Percentiles rank a stretch among this genome's conserved stretches.
These are phyloP conservation scores for Bryconaethiops microstoma DNA, from an alignment of 2,797 vertebrate genomes.

Conservation along the genomic window DNA sequence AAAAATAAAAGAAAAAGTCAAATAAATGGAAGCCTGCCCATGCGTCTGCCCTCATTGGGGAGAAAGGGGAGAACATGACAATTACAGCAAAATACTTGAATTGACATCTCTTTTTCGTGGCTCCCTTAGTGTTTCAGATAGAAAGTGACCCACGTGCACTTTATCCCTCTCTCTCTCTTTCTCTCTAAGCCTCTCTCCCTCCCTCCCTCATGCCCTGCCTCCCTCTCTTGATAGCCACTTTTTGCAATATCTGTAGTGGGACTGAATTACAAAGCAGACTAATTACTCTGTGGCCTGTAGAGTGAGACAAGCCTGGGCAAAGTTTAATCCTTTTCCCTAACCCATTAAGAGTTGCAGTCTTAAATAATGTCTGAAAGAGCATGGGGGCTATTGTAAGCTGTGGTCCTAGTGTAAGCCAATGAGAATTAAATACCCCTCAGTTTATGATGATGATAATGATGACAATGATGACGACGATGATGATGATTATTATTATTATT, in stretches of 20 bases:
- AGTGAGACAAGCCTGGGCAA: neutral
- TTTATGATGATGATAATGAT: too few species aligned
- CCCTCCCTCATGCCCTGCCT: too few species aligned
- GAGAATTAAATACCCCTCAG: neutral
- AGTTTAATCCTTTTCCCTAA: conserved; percentile 8
- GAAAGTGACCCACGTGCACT: neutral
- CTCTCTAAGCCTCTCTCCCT: neutral
- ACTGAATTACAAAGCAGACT: conserved; percentile 10
- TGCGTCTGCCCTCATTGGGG: too few species aligned
- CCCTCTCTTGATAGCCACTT: neutral
- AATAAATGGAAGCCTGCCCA: too few species aligned
- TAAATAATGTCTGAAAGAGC: neutral
- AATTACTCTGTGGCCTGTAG: conserved; percentile 18
- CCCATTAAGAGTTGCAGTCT: neutral
- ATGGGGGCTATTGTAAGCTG: neutral
- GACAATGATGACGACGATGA: too few species aligned
- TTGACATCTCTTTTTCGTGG: neutral
- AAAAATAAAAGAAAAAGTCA: too few species aligned
- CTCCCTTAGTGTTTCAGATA: neutral
- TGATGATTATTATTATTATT: too few species aligned
- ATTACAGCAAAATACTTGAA: neutral
- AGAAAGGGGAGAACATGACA: too few species aligned
- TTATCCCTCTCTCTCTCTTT: neutral
- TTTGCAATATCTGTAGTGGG: conserved; percentile 7
- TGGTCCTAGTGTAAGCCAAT: neutral